phyloP scores from a whole-genome alignment of 2,888 invertebrate species.

The Eurytoma californica region DNA sequence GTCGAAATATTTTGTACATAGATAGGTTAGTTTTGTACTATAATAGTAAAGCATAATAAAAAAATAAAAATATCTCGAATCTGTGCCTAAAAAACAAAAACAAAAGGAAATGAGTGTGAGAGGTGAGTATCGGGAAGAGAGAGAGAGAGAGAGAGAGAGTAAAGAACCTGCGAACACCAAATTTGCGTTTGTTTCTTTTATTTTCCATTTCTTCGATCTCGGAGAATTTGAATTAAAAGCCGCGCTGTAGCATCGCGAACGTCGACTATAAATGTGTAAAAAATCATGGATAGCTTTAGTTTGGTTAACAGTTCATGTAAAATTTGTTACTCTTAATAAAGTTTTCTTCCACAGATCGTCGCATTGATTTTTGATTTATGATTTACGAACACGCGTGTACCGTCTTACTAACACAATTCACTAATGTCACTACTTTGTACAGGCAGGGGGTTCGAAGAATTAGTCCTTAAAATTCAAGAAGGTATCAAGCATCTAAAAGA shows the following conservation, averaged over 20 bases:
- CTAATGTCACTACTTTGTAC: neutral
- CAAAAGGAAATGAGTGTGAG: too few species aligned
- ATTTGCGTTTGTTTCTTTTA: neutral
- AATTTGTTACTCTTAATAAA: slow-evolving; percentile 24
- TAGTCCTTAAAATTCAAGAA: neutral
- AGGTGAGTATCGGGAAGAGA: slow-evolving; percentile 31
- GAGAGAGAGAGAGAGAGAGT: slow-evolving; percentile 29
- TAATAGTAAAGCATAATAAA: slow-evolving; percentile 46
- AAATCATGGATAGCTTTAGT: slow-evolving; percentile 39
- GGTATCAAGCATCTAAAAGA: neutral
- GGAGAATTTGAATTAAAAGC: slow-evolving; percentile 21
- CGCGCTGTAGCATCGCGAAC: slow-evolving; percentile 42
- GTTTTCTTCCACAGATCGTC: slow-evolving; percentile 10
- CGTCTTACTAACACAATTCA: neutral
- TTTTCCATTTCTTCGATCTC: neutral
- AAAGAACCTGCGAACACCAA: slow-evolving; percentile 15
- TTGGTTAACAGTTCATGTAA: slow-evolving; percentile 16
- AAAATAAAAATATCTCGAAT: slow-evolving; percentile 48
- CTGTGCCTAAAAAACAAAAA: slow-evolving; percentile 50
- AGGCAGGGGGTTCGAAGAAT: neutral
- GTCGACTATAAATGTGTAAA: slow-evolving; percentile 9
- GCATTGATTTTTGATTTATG: neutral
- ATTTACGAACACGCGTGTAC: neutral
- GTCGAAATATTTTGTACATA: slow-evolving; percentile 70
- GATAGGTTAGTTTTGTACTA: slow-evolving; percentile 72